A percentile compares a stretch with the other conserved stretches of the same genome.
These are phyloP conservation scores for Acrobasis repandana DNA, from an alignment of 2,888 invertebrate species.

Conservation along the genomic window DNA sequence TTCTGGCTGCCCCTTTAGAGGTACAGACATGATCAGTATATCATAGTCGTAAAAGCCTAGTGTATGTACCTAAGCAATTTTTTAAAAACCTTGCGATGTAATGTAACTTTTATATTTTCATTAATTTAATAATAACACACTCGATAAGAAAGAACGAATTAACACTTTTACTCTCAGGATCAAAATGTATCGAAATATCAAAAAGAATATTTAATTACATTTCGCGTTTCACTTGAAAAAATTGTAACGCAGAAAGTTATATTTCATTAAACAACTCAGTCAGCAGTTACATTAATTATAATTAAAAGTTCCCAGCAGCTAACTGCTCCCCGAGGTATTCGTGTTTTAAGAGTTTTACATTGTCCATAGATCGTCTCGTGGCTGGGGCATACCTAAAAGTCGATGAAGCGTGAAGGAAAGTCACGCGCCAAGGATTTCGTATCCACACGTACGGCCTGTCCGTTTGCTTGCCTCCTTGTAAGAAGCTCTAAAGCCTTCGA, in stretches of 20 bases:
- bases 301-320: conserved; percentile 29
- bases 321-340: conserved; percentile 49
- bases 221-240: conserved; percentile 16
- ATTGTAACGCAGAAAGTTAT: conserved; percentile 17
- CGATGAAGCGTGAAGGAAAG: conserved; percentile 73
- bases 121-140: neutral
- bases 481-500: conserved; percentile 35
- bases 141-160: neutral
- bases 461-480: conserved; percentile 34
- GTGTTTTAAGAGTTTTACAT: conserved; percentile 53
- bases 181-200: neutral
- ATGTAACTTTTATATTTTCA: conserved; percentile 4
- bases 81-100: too few species aligned
- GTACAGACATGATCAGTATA: too few species aligned
- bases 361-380: conserved; percentile 59
- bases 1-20: too few species aligned
- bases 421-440: conserved; percentile 75
- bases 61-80: too few species aligned
- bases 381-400: conserved; percentile 68
- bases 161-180: neutral
- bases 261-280: conserved; percentile 9
- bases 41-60: too few species aligned
- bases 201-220: neutral
- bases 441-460: conserved; percentile 59
- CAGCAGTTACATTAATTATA: conserved; percentile 17